phyloP scores from a whole-genome alignment of 2,888 invertebrate species.

The Aphidius colemani region DNA sequence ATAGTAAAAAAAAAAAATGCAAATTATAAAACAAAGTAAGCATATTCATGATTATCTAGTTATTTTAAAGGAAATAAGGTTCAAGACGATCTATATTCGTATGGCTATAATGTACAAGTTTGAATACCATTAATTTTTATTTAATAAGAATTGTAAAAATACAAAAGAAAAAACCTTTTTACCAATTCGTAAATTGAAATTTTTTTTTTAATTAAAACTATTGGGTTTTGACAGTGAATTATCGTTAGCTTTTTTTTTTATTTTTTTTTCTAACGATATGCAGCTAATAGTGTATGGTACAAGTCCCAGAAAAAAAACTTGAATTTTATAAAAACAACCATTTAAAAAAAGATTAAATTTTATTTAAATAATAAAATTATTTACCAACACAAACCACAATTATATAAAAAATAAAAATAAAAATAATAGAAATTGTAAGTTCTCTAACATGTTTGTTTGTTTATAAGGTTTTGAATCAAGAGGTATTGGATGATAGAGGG shows the following conservation, averaged over 20 bases:
- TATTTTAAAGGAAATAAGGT: conserved; percentile 46
- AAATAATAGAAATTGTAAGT: conserved; percentile 49
- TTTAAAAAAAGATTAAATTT: conserved; percentile 31
- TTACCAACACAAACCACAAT: conserved; percentile 23
- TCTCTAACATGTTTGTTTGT: conserved; percentile 71
- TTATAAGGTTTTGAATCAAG: conserved; percentile 84
- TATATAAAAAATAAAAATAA: conserved; percentile 35
- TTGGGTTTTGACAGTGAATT: conserved; percentile 29
- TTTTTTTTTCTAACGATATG: conserved; percentile 31
- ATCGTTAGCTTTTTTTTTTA: conserved; percentile 16
- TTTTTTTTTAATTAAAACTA: too few species aligned
- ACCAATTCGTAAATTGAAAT: not conserved
- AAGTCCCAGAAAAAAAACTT: conserved; percentile 35
- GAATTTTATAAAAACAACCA: conserved; percentile 30
- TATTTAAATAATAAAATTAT: not conserved
- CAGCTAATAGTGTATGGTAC: conserved; percentile 42
- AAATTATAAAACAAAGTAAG: conserved; percentile 14
- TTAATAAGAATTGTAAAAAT: not conserved
- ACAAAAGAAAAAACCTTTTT: too few species aligned
- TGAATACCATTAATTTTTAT: conserved; percentile 45
- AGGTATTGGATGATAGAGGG: conserved; percentile 76
- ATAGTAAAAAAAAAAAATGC: conserved; percentile 13
- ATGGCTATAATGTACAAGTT: conserved; percentile 55
- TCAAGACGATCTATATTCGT: conserved; percentile 43
- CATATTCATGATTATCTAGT: conserved; percentile 24